Conservation (phyloP, 2,113 vertebrate genomes). For the Elanus axillaris region DNA sequence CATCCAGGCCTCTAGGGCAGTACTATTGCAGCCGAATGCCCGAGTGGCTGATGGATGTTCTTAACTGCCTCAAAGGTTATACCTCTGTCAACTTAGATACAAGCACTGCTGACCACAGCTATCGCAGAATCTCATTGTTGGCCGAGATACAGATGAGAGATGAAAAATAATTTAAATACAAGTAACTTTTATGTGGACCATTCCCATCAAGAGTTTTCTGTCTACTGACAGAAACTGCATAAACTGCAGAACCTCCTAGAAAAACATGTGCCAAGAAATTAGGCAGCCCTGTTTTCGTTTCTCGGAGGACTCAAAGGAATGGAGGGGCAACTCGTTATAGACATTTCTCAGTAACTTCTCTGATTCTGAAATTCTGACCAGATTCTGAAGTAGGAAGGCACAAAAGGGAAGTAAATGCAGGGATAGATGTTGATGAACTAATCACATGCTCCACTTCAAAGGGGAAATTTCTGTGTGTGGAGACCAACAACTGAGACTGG, state of each 20-base stretch:
- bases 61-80: background rate
- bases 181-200: background rate
- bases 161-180: background rate
- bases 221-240: background rate
- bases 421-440: background rate
- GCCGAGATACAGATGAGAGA: background rate
- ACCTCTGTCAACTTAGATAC: background rate
- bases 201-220: background rate
- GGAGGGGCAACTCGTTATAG: background rate
- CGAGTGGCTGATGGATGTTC: background rate
- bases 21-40: background rate
- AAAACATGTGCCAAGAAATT: rapidly evolving
- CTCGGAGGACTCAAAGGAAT: background rate
- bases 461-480: background rate
- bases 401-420: background rate
- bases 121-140: background rate
- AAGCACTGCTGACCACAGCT: background rate
- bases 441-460: background rate
- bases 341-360: rapidly evolving
- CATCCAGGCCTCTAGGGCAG: background rate
- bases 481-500: background rate
- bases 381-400: background rate
- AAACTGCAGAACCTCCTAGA: background rate
- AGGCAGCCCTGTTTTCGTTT: background rate
- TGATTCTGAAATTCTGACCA: background rate